Conservation (phyloP, 2,113 vertebrate genomes). For the Tupaia chinensis region DNA sequence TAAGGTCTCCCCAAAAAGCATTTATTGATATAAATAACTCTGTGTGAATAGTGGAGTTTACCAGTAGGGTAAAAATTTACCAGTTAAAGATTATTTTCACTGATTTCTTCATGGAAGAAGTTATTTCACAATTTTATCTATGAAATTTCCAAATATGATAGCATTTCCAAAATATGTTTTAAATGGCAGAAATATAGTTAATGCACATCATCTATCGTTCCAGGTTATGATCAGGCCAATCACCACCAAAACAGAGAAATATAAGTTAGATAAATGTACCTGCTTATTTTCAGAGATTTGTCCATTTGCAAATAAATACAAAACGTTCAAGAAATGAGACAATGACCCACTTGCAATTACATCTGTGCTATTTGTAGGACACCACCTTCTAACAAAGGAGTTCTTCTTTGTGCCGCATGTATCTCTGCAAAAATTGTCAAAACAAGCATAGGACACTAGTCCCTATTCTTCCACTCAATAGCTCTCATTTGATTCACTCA, state of each 20-base stretch:
- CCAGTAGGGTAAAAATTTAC: background rate
- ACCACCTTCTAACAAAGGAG: background rate
- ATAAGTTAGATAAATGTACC: background rate
- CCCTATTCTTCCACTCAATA: background rate
- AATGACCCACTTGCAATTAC: constrained; percentile 10
- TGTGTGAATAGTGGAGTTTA: background rate
- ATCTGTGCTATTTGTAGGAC: background rate
- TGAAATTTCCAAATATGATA: constrained; percentile 32
- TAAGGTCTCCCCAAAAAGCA: background rate
- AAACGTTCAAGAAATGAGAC: constrained; percentile 27
- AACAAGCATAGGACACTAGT: background rate
- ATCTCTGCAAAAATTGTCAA: background rate
- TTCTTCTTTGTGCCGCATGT: background rate
- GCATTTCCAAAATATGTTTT: background rate
- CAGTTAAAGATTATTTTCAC: constrained; percentile 5
- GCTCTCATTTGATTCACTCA: background rate
- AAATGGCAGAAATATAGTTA: background rate
- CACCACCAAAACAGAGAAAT: background rate
- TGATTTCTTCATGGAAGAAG: background rate
- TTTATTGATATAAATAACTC: background rate
- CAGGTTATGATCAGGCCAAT: background rate
- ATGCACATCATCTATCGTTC: background rate
- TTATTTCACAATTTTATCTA: background rate
- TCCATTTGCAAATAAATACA: constrained; percentile 42
- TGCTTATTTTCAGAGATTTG: constrained; percentile 14